Conservation (phyloP, 2,888 invertebrate genomes). For the Pimpla rufipes region DNA sequence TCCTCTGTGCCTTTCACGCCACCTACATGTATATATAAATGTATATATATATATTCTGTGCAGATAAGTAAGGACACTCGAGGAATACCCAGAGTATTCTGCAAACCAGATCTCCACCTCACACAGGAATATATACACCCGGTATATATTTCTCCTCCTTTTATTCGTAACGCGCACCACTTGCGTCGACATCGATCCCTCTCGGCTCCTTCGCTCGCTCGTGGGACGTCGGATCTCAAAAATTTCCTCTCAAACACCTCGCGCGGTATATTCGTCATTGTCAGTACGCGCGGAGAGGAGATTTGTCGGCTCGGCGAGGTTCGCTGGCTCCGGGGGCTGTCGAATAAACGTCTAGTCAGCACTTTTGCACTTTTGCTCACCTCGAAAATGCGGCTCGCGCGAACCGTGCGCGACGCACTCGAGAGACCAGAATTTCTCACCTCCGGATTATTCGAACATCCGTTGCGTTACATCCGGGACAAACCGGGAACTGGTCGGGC, state of each 20-base stretch:
- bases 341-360: no score
- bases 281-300: neutral
- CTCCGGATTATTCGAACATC: no score
- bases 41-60: no score
- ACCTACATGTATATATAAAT: neutral
- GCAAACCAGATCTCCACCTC: neutral
- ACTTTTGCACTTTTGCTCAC: no score
- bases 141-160: neutral
- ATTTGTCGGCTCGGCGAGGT: no score
- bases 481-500: no score
- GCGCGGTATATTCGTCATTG: neutral
- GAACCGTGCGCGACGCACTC: no score
- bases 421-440: no score
- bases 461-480: no score
- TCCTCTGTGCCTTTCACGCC: neutral
- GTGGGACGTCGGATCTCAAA: neutral
- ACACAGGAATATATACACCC: neutral
- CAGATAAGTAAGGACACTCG: conserved; percentile 9
- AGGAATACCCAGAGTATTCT: neutral
- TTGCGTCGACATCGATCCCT: neutral
- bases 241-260: neutral
- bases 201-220: neutral
- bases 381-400: no score
- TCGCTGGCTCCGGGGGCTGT: no score
- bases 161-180: neutral